Evolutionary conservation across 2,888 invertebrate species (phyloP), one percentile per base, ranked within the genome.

Genomic region (Calameuta filiformis): DNA sequence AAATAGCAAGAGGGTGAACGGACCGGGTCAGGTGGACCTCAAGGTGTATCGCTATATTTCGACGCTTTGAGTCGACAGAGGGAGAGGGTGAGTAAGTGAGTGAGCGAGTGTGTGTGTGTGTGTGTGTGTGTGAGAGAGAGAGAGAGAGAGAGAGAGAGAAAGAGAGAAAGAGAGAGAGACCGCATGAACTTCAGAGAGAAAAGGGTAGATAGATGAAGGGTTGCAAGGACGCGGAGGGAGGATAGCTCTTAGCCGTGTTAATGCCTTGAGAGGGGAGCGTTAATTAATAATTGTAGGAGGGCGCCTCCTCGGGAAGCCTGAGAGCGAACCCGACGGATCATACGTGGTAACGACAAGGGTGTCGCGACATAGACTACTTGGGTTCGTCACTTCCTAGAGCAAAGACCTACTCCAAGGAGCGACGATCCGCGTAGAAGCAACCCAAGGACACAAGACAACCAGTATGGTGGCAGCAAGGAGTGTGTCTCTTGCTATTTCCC

Each of bases 281-380:
- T 91, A 91, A 91, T 91, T 91, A 91, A 90, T 91, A 91, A 91
- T 91, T 90, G 91, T 90, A 88, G 83, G 86, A 87, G 89, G 88
- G 90, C 87, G 86, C 85, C 84, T 85, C 79, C 82, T 71, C 12
- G 31, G 71, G 12, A 71, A 31, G 71, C 71, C 33, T 15, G 71
- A 71, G 71, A 31, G 71, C 3, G 71, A 33, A 33, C 33, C 12
- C 9, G 31, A 31, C 31, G 71, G 71, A 71, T 71, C 71, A 71
- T 71, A 71, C 71, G 71, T 71, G 40, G 40, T 56, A 56, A 56
- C 40, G 40, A 56, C 40, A 56, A 56, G 40, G 40, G 23, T 23
- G 40, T 56, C 23, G 23, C 40, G 9, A 56, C 40, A 23, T 9
- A 15, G 23, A 56, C 23, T 56, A 56, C 40, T 56, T 23, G 40